Base-by-base conservation (phyloP, 2,113 vertebrate species). In the Heptranchias perlo region DNA sequence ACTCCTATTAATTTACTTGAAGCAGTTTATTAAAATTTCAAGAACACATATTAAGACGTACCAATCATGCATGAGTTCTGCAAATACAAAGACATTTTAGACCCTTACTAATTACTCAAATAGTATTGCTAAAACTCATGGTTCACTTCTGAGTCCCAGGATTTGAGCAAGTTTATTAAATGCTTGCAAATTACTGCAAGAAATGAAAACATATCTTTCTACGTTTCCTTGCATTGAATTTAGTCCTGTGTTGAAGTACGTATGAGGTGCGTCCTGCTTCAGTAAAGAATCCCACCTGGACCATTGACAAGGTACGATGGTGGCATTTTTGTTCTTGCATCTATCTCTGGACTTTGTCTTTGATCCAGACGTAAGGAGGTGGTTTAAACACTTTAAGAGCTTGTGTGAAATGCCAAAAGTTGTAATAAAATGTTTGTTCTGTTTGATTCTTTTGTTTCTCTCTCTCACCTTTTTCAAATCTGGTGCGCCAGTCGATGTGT, bases 71-170 rank as follows among this genome's bases (percentile, higher is more conserved):
- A n/a, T 21, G 49, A 92, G 31, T 92, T 4, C 54, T 23, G 16
- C 54, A 92, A 4, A 39, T n/a, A n/a, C 11, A 92, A 58, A 35
- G 54, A 62, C 89, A 62, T 39, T 61, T 39, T 39, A 92, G 62
- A 92, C 61, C 54, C 54, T 23, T 39, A 39, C 35, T 92, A 92
- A 92, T 92, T n/a, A 61, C 54, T 61, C 89, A 92, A 92, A n/a
- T 61, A 7, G 31, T 35, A 54, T 58, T 92, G 13, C 54, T n/a
- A n/a, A 21, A 31, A 91, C 4, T 4, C 54, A 35, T 61, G 54
- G 61, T 92, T 16, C 35, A 61, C 31, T 92, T 18, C n/a, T 92
- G 54, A 61, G 31, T 61, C 52, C 89, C 31, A 35, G 54, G 89
- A 58, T 92, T 92, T 61, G 35, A 92, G 16, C 31, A 92, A 92